Conservation (phyloP, 2,797 vertebrate species). For the Acanthurus leucopareius region DNA sequence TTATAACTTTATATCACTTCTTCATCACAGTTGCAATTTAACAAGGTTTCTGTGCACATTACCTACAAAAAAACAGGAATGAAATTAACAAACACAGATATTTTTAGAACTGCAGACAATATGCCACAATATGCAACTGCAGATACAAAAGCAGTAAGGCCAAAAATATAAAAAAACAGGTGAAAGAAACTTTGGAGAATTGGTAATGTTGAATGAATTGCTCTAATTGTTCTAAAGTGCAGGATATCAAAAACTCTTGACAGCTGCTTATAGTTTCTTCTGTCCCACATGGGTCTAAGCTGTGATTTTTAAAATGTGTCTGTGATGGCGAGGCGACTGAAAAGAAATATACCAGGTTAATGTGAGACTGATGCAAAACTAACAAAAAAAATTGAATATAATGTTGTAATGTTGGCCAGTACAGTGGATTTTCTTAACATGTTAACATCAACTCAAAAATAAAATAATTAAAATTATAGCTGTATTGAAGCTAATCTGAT, state of each 20-base stretch:
- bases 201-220: background rate
- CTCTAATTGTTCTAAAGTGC: background rate
- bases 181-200: background rate
- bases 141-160: background rate
- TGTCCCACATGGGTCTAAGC: background rate
- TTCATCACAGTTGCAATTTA: background rate
- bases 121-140: background rate
- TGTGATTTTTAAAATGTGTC: background rate
- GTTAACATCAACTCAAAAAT: too few species aligned
- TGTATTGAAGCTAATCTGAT: background rate
- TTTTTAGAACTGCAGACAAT: background rate
- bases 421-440: too few species aligned
- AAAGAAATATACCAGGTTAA: background rate
- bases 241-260: background rate
- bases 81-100: background rate
- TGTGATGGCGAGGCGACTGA: constrained; percentile 7
- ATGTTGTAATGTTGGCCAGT: too few species aligned
- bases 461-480: too few species aligned
- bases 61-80: background rate
- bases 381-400: too few species aligned
- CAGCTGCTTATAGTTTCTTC: background rate
- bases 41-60: background rate
- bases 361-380: background rate
- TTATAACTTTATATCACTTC: constrained; percentile 1
- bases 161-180: background rate